Percentiles rank a stretch among this genome's conserved stretches.
Evolutionary conservation across 92 coral and sea anemone genomes (phyloP).

Genomic region (Galaxea fascicularis): DNA sequence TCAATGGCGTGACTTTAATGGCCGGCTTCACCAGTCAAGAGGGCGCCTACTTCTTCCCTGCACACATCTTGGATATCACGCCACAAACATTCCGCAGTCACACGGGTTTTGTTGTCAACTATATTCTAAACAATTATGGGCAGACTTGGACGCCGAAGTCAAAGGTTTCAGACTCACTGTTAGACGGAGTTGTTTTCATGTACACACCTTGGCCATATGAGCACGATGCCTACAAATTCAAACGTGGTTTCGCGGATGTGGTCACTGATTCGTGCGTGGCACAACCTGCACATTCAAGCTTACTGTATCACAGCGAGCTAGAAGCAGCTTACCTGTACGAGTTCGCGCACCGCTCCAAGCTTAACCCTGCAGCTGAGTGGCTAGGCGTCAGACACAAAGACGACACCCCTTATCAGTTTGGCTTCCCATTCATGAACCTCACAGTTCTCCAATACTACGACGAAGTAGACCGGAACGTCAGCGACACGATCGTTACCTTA

Average conservation of each 20-base stretch:
- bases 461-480: slow-evolving; percentile 76
- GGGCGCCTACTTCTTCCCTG: slow-evolving; percentile 72
- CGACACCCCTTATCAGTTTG: slow-evolving; percentile 87
- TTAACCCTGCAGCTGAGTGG: slow-evolving; percentile 65
- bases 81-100: slow-evolving; percentile 13
- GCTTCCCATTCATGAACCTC: slow-evolving; percentile 80
- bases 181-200: slow-evolving; percentile 64
- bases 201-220: slow-evolving; percentile 85
- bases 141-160: neutral
- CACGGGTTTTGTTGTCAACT: neutral
- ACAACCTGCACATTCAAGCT: slow-evolving; percentile 75
- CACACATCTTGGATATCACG: neutral
- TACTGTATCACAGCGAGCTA: slow-evolving; percentile 66
- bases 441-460: slow-evolving; percentile 70
- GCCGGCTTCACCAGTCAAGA: slow-evolving; percentile 90
- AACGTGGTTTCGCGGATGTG: slow-evolving; percentile 54
- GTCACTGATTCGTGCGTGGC: slow-evolving; percentile 81
- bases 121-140: slow-evolving; percentile 27
- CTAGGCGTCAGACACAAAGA: slow-evolving; percentile 79
- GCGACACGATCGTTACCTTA: slow-evolving; percentile 63
- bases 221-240: slow-evolving; percentile 24
- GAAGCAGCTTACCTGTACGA: slow-evolving; percentile 74
- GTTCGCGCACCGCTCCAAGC: slow-evolving; percentile 77
- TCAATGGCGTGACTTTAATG: slow-evolving; percentile 69
- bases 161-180: slow-evolving; percentile 34